Base-by-base conservation (phyloP, 2,888 invertebrate species). In the Acrobasis repandana region DNA sequence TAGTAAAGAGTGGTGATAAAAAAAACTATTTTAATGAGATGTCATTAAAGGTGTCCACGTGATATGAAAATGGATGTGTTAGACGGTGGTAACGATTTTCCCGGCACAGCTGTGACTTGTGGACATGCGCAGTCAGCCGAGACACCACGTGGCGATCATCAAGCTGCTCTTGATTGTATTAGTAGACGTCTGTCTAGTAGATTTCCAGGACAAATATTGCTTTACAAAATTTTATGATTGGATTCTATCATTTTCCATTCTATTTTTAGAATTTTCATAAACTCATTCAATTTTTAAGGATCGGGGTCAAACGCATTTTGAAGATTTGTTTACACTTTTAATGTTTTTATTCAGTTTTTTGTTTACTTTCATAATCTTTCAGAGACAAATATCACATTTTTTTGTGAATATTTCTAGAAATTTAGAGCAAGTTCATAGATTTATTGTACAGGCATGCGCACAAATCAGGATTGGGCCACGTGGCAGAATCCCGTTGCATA, bases 401-500 rank as follows among this genome's bases (percentile, higher is more conserved):
- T 43, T 43, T 14, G n/a, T 14, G 43, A 20, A 16, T 10, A 10
- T 58, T 47, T 8, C 20, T 38, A 18, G 33, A 61, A 64, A 65
- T 65, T 61, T 68, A 70, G 73, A 77, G 74, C 76, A 76, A 78
- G 79, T 77, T 80, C 80, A 80, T 75, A 76, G 74, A 75, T 75
- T 65, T 71, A 62, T 70, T 63, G 58, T 57, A 38, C 64, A 65
- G 79, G 71, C 90, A 89, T 90, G 90, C 90, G 90, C 90, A 83
- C 56, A 72, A 64, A 43, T 46, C 48, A 51, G 61, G 61, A 65
- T 70, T 66, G 59, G 64, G 83, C 88, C 91, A 91, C 90, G 90
- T 90, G 91, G 88, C 82, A 70, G 64, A 70, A 66, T 82, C 86
- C 83, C 86, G 80, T 91, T 90, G 88, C 88, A 90, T 91, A 91